Evolutionary conservation across 2,888 invertebrate species (phyloP), one percentile per base, ranked within the genome.

Genomic region (Hirtodrosophila duncani): DNA sequence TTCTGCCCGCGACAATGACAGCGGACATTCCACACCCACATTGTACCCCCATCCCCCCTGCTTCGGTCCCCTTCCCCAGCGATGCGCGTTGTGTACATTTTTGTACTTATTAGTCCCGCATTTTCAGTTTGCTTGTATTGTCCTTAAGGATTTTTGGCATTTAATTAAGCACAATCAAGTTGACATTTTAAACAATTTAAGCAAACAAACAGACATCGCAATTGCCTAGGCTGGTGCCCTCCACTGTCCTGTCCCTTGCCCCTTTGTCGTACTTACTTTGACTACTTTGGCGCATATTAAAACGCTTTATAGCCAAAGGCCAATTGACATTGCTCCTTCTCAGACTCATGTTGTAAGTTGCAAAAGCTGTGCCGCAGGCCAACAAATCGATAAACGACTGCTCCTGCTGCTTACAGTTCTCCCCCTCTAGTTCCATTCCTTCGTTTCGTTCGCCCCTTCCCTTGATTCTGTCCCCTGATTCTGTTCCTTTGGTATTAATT

Each of bases 121-220:
- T 20, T 3, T 4, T 27, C n/a, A 11, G 24, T 23, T 13, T 20
- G 27, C 26, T 39, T 34, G 59, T 71, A 61, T 74, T 77, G 66
- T 74, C 66, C 62, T 74, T 67, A 43, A 74, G 78, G 74, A 75
- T 78, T 80, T 66, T 57, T 65, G 66, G 75, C 82, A 75, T 81
- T 81, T 79, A 81, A 81, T 81, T 82, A 81, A 74, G 79, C 63
- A 63, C 75, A 82, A 79, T 81, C 69, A 82, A 82, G 74, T 82
- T 82, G 79, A 78, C 79, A 82, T 82, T 82, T 75, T 78, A 74
- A 72, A 81, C 79, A 78, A 81, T 82, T 81, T 72, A 78, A 78
- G 68, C 74, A 62, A 63, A 65, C 78, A 72, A 72, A 75, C 65
- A 74, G 64, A 56, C 64, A 44, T 44, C 59, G 44, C 50, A 43